A percentile compares a stretch with the other conserved stretches of the same genome.
These are phyloP conservation scores for Stegana nigrithorax DNA, from an alignment of 2,888 invertebrate genomes.

Conservation along the genomic window DNA sequence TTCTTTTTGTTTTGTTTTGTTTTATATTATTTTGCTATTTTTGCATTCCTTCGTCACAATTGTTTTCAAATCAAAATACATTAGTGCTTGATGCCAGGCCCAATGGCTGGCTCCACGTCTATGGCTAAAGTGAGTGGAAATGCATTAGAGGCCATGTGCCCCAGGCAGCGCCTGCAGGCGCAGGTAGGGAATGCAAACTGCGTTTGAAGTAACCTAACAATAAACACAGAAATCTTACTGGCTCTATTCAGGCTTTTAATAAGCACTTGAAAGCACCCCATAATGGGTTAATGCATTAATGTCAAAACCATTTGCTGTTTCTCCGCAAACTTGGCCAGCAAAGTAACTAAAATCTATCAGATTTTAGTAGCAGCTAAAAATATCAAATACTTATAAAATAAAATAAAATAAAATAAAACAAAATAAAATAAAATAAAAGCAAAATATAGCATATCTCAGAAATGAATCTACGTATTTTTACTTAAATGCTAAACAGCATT, in stretches of 20 bases:
- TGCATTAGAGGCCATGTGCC: neutral
- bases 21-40: neutral
- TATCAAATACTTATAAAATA: too few relatives aligned
- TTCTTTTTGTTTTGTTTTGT: neutral
- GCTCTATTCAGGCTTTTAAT: neutral
- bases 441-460: too few relatives aligned
- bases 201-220: neutral
- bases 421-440: too few relatives aligned
- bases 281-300: neutral
- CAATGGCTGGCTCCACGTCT: neutral
- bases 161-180: neutral
- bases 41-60: too few relatives aligned
- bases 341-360: too few relatives aligned
- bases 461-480: too few relatives aligned
- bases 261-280: neutral
- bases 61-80: slow-evolving; percentile 30
- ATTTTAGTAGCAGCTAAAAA: too few relatives aligned
- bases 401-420: too few relatives aligned
- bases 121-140: neutral
- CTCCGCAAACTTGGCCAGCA: too few relatives aligned
- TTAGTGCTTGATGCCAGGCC: slow-evolving; percentile 49
- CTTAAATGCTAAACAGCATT: too few relatives aligned
- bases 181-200: neutral
- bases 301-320: too few relatives aligned
- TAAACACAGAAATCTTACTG: neutral